phyloP scores from a whole-genome alignment of 1,140 invertebrate genomes.

The Copidosoma floridanum region DNA sequence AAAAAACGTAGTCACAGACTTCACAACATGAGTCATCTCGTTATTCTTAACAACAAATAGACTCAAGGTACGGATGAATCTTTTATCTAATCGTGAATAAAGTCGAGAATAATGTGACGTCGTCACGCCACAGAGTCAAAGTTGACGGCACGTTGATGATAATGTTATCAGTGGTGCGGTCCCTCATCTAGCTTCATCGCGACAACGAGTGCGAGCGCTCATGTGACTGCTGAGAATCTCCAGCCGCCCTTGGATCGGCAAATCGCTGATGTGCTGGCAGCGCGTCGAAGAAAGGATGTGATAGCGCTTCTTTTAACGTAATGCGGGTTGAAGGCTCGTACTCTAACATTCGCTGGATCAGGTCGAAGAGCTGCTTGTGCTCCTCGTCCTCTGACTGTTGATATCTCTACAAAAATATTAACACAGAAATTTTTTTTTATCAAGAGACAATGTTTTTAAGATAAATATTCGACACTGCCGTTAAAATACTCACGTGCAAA shows the following conservation, averaged over 20 bases:
- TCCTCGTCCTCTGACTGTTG: slow-evolving; percentile 85
- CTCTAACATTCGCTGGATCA: slow-evolving; percentile 94
- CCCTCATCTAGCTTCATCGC: slow-evolving; percentile 60
- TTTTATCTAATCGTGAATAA: too few species aligned
- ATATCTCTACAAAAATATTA: slow-evolving; percentile 70
- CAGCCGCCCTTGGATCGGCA: slow-evolving; percentile 57
- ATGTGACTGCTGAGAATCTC: slow-evolving; percentile 54
- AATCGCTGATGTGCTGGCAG: slow-evolving; percentile 73
- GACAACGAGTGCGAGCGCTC: slow-evolving; percentile 65
- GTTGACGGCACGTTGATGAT: background rate
- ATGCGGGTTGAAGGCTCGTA: slow-evolving; percentile 92
- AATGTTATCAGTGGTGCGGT: slow-evolving; percentile 28
- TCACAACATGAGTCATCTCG: too few species aligned
- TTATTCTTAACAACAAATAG: too few species aligned
- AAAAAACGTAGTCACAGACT: too few species aligned
- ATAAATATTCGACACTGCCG: background rate
- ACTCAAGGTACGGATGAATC: too few species aligned
- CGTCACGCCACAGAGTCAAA: background rate
- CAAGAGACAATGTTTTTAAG: background rate
- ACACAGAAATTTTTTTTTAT: background rate
- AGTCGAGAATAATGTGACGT: background rate
- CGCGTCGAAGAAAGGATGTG: slow-evolving; percentile 91
- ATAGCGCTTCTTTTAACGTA: slow-evolving; percentile 82
- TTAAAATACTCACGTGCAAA: slow-evolving; percentile 70
- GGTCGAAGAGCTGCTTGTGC: slow-evolving; percentile 88